Conservation (phyloP, 1,140 invertebrate species). For the Yoshiicerus persimilis region DNA sequence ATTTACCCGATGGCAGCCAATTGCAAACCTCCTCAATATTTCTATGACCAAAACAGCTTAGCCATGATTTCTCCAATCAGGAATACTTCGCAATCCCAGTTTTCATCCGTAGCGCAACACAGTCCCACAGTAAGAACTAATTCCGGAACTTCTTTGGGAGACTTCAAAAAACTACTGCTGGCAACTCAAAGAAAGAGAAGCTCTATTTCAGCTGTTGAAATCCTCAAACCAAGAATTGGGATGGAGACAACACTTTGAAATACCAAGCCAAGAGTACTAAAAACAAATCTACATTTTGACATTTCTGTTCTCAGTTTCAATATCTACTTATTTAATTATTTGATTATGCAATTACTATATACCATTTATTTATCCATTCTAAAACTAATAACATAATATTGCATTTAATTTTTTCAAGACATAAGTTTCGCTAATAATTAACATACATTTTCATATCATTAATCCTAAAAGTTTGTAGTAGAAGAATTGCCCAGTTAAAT, state of each 20-base stretch:
- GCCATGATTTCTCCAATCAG: background rate
- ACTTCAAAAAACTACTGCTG: constrained; percentile 44
- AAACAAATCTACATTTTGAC: background rate
- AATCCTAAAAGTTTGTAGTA: too few relatives aligned
- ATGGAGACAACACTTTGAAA: constrained; percentile 41
- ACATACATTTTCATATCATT: too few relatives aligned
- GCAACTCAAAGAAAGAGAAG: constrained; percentile 32
- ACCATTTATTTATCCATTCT: too few relatives aligned
- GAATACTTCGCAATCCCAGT: background rate
- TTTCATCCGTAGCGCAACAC: background rate
- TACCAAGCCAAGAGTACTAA: background rate
- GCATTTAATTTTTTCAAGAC: too few relatives aligned
- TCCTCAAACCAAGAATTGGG: constrained; percentile 41
- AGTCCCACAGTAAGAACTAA: background rate
- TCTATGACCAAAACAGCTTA: background rate
- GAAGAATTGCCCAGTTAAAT: too few relatives aligned
- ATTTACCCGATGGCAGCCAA: background rate
- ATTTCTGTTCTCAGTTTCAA: too few relatives aligned
- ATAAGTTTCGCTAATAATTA: too few relatives aligned
- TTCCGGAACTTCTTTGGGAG: constrained; percentile 36
- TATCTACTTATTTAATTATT: too few relatives aligned
- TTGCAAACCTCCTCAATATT: background rate
- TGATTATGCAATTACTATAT: too few relatives aligned
- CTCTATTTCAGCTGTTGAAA: constrained; percentile 46
- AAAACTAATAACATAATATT: too few relatives aligned